Evolutionary conservation across 2,113 vertebrate genomes (phyloP), one percentile per base, ranked within the genome.

Genomic region (Ursus arctos): DNA sequence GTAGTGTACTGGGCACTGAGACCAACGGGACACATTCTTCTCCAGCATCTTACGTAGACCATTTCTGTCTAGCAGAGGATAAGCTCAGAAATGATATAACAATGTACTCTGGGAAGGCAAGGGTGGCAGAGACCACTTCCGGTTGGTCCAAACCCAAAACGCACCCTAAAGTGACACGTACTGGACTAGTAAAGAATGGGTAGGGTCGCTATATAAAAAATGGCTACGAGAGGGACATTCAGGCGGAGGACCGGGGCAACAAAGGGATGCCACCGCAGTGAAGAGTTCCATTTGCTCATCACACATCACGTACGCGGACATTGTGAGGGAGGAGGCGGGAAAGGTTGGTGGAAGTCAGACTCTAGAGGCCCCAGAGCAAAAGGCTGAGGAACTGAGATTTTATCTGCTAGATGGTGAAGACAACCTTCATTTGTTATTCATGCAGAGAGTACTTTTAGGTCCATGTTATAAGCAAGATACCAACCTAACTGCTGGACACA

Each of bases 231-330:
- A 61, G 31, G 10, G 51, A 12, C 36, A 5, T 22, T 15, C 49
- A 67, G 16, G 12, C 15, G 11, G 24, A 49, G 36, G 21, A 16
- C 15, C 43, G 22, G 26, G 69, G 33, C 19, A 51, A 26, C 13
- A 15, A 36, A 51, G 13, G 22, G 4, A 7, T 7, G 7, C 6
- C 15, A 40, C 11, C 5, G 6, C 0, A 19, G 21, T 11, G 67
- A 36, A 28, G 14, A 4, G 22, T 11, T 57, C 53, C 21, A 19
- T 57, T 36, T n/a, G 59, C 74, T 92, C 43, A 26, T 9, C 36
- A 59, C 57, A 80, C 31, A 40, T 1, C 31, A 43, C 1, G 4
- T 16, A 14, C 6, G 1, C 1, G 61, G 49, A 36, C 43, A 3
- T 47, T 47, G 8, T 14, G 53, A 84, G 26, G 16, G 40, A 55